Evolutionary conservation across 2,888 invertebrate genomes (phyloP).

Genomic region (Villa cingulata): DNA sequence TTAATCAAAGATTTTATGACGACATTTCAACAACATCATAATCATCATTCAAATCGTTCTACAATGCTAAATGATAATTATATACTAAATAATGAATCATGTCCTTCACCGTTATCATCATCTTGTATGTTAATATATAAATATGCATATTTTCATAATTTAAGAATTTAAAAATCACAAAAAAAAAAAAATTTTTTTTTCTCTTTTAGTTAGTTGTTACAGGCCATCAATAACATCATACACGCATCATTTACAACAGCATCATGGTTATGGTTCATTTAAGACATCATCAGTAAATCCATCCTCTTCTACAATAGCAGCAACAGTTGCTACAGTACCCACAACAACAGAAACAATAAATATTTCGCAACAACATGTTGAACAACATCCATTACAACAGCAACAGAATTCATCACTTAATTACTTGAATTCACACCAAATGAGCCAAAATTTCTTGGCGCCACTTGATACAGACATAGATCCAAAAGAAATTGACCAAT

Average conservation of each 20-base stretch:
- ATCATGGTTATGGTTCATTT: slow-evolving; percentile 2
- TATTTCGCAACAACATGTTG: too few species aligned
- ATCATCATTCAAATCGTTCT: neutral
- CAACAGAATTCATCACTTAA: slow-evolving; percentile 29
- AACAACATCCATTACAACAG: slow-evolving; percentile 5
- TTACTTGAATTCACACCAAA: slow-evolving; percentile 24
- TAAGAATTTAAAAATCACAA: too few species aligned
- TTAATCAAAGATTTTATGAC: neutral
- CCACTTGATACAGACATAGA: slow-evolving; percentile 24
- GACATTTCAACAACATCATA: neutral
- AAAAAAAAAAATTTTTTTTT: neutral
- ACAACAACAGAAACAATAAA: slow-evolving; percentile 7
- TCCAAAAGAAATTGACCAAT: slow-evolving; percentile 37
- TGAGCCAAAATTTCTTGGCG: slow-evolving; percentile 9
- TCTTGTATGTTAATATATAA: neutral
- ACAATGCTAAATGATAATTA: neutral
- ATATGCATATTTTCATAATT: too few species aligned
- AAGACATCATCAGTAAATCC: neutral
- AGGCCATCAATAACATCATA: neutral
- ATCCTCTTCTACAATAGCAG: slow-evolving; percentile 5
- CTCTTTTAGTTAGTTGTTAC: neutral
- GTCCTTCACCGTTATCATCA: neutral
- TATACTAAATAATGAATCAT: neutral
- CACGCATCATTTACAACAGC: slow-evolving; percentile 8
- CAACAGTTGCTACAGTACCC: slow-evolving; percentile 11